A percentile compares a stretch with the other conserved stretches of the same genome.
phyloP scores from a whole-genome alignment of 2,113 vertebrate species.

The Syngnathoides biaculeatus region DNA sequence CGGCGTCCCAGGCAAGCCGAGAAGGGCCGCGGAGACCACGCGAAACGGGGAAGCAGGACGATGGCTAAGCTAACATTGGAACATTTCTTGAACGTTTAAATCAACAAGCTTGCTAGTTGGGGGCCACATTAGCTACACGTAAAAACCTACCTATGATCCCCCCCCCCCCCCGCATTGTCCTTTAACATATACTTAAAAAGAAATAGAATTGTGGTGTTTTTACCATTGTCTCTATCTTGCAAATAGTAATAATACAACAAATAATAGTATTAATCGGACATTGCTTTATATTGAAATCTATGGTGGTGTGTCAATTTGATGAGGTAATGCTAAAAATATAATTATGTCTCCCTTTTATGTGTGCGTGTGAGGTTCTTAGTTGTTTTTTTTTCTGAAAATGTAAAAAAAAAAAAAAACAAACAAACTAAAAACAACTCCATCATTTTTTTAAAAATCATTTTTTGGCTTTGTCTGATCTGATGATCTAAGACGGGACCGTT shows the following conservation, averaged over 20 bases:
- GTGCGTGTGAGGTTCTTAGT: no score
- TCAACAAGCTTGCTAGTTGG: neutral
- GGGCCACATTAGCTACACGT: neutral
- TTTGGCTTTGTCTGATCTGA: neutral
- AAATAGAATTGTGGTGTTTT: neutral
- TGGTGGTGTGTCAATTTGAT: no score
- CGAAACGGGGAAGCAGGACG: neutral
- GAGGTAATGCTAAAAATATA: no score
- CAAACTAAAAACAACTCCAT: no score
- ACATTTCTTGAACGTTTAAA: neutral
- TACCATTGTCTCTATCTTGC: neutral
- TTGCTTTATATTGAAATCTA: no score
- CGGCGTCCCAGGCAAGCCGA: neutral
- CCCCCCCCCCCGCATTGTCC: neutral
- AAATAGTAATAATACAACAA: no score
- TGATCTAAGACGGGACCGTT: neutral
- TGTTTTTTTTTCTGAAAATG: no score
- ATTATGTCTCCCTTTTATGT: no score
- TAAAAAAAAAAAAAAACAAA: no score
- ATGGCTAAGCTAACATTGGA: neutral
- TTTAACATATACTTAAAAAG: no score
- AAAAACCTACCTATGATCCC: neutral
- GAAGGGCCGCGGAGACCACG: neutral
- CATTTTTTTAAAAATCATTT: no score
- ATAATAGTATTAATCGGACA: no score